A percentile compares a stretch with the other conserved stretches of the same genome.
phyloP scores from a whole-genome alignment of 1,140 invertebrate genomes.

The Muscidifurax raptorellus region DNA sequence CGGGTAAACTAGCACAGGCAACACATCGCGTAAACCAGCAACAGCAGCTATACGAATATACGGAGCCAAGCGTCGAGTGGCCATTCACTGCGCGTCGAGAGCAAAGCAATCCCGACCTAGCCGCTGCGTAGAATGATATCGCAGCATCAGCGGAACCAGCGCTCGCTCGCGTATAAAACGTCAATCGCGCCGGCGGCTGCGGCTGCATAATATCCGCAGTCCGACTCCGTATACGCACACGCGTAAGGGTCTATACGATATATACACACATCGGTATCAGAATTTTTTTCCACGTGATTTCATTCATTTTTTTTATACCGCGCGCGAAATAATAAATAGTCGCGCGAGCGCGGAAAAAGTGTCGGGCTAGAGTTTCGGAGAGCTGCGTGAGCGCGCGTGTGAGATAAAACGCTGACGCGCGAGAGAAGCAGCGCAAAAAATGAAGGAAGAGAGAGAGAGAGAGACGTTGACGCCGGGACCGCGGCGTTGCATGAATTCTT shows the following conservation, averaged over 20 bases:
- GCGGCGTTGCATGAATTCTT: background rate
- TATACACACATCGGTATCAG: background rate
- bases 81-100: background rate
- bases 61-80: background rate
- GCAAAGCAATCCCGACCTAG: background rate
- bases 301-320: background rate
- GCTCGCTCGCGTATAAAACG: background rate
- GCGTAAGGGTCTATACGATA: background rate
- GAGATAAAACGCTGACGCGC: background rate
- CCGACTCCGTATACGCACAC: background rate
- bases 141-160: background rate
- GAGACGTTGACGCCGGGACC: background rate
- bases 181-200: background rate
- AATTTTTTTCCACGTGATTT: background rate
- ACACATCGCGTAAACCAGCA: background rate
- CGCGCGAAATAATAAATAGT: background rate
- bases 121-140: conserved; percentile 9
- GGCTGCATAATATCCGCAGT: background rate
- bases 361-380: too few relatives aligned
- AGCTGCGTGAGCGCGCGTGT: background rate
- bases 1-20: too few relatives aligned
- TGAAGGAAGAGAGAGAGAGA: background rate
- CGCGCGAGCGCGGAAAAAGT: background rate
- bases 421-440: background rate
- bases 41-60: background rate